Base-by-base conservation (phyloP, 2,797 vertebrate genomes). In the Crax fasciolata region DNA sequence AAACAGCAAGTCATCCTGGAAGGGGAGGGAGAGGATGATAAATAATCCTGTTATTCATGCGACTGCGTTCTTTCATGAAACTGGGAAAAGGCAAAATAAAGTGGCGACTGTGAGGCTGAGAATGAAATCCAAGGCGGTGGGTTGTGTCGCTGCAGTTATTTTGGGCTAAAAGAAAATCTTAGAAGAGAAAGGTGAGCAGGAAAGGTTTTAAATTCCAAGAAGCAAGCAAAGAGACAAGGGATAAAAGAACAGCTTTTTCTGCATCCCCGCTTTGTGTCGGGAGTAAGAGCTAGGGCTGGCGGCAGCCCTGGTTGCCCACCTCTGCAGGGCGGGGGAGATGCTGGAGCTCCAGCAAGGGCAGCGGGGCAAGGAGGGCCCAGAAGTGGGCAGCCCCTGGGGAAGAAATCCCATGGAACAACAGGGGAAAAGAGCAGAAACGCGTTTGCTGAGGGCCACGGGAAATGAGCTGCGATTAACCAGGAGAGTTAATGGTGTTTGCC, bases 1-100 rank as follows among this genome's bases (percentile, higher is more conserved):
- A 97, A 97, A 96, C 91, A 96, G 96, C 96, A 93, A 97, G 97
- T 95, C 95, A 96, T 97, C 92, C 96, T 96, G 94, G 75, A 96
- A 96, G 82, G 95, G 94, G 89, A 95, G 94, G 94, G 95, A 96
- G 91, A 77, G 88, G 84, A 94, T 96, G 94, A 97, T 97, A 97
- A 97, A 97, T 97, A 97, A 97, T 96, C 94, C 94, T 96, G 93
- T 96, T 96, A 94, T 97, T 96, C 94, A 89, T 90, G 94, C 81
- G 2, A 90, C 91, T 90, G 94, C 61, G 49, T 96, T 96, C 95
- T 95, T 95, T 91, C 96, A 93, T 95, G 91, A 94, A 95, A 95
- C 83, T 90, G 94, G 81, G 89, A 91, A 92, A 87, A 96, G 88
- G 93, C 84, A 92, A 92, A 96, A 91, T 80, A 82, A 94, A 96